A percentile compares a stretch with the other conserved stretches of the same genome.
Conservation (phyloP, 2,888 invertebrate species). For the Eucera pruinosa region DNA sequence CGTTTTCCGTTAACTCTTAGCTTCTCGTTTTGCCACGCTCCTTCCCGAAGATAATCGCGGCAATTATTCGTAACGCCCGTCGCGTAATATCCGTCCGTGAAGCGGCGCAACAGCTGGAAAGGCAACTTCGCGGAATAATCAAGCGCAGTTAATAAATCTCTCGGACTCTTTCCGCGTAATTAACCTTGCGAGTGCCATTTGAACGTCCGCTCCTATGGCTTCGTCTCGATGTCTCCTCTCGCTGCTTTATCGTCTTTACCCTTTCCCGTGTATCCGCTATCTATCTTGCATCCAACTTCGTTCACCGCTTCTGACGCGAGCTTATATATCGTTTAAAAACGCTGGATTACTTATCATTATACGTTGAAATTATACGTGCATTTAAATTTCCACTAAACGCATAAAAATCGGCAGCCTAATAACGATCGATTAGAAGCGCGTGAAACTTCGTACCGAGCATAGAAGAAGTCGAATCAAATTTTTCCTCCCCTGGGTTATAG, state of each 20-base stretch:
- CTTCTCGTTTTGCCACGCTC: slow-evolving; percentile 2
- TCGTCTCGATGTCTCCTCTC: neutral
- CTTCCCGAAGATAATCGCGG: slow-evolving; percentile 20
- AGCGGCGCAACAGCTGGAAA: slow-evolving; percentile 21
- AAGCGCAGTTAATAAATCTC: slow-evolving; percentile 42
- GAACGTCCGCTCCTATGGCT: slow-evolving; percentile 2
- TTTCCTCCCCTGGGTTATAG: too few species aligned
- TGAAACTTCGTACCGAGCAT: too few species aligned
- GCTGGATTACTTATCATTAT: too few species aligned
- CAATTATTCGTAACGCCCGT: slow-evolving; percentile 47
- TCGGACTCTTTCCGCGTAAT: slow-evolving; percentile 30
- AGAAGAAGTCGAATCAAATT: too few species aligned
- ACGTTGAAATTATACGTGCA: too few species aligned
- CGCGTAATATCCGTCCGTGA: slow-evolving; percentile 39
- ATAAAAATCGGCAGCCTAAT: too few species aligned
- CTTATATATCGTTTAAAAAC: too few species aligned
- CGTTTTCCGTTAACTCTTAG: slow-evolving; percentile 52
- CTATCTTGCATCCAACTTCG: too few species aligned
- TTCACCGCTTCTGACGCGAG: too few species aligned
- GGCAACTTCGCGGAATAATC: slow-evolving; percentile 39
- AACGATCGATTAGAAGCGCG: too few species aligned
- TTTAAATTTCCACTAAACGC: too few species aligned
- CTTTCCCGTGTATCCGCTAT: too few species aligned
- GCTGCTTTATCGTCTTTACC: neutral
- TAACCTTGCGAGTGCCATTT: slow-evolving; percentile 32